Percentiles rank a stretch among this genome's conserved stretches.
Evolutionary conservation across 2,113 vertebrate species (phyloP).

Genomic region (Mandrillus leucophaeus): DNA sequence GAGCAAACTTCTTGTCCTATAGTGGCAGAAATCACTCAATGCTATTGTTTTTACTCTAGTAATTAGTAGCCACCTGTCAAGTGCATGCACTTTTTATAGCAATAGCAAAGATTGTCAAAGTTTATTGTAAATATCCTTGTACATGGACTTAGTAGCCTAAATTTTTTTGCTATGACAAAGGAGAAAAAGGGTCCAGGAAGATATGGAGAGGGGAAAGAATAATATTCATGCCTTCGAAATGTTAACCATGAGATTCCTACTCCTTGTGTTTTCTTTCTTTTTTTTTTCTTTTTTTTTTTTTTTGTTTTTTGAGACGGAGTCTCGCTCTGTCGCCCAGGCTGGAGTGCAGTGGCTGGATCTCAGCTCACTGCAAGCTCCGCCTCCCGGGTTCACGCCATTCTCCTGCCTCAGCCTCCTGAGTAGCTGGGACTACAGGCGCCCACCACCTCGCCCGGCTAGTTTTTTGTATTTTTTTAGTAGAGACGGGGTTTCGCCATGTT

Average conservation of each 20-base stretch:
- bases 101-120: not conserved
- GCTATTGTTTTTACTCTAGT: not conserved
- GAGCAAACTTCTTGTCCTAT: not conserved
- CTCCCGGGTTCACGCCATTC: too few species aligned
- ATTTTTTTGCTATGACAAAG: not conserved
- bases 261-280: not conserved
- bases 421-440: too few species aligned
- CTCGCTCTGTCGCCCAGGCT: too few species aligned
- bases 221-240: not conserved
- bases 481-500: too few species aligned
- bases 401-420: too few species aligned
- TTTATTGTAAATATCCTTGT: not conserved
- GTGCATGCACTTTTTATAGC: not conserved
- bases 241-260: not conserved
- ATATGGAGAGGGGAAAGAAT: not conserved
- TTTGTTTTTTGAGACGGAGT: too few species aligned
- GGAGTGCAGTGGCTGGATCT: too few species aligned
- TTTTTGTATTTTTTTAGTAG: too few species aligned
- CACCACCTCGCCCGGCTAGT: too few species aligned
- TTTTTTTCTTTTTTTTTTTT: too few species aligned
- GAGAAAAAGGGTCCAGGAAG: not conserved
- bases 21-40: not conserved
- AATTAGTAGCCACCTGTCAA: not conserved
- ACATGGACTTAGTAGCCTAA: not conserved
- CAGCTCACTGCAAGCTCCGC: too few species aligned